Percentiles rank a stretch among this genome's conserved stretches.
Evolutionary conservation across 2,888 invertebrate genomes (phyloP).

Genomic region (Hyalella azteca): DNA sequence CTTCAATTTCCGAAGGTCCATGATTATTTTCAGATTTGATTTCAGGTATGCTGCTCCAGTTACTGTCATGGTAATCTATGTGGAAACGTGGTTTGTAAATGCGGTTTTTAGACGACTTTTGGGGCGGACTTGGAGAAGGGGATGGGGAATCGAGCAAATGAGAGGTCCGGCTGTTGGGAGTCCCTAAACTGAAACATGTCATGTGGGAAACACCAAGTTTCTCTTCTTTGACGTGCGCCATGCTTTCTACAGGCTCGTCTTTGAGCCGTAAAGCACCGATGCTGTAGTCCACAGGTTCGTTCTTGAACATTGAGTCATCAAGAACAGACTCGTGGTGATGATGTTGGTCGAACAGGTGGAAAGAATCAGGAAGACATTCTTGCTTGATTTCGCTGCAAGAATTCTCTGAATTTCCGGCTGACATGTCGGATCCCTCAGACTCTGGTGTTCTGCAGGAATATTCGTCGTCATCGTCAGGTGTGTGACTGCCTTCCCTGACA

Average conservation of each 20-base stretch:
- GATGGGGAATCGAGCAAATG: constrained; percentile 37
- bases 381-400: constrained; percentile 19
- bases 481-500: constrained; percentile 48
- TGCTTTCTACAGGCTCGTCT: constrained; percentile 48
- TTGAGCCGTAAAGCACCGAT: constrained; percentile 46
- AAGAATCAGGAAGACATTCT: background rate
- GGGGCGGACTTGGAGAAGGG: constrained; percentile 45
- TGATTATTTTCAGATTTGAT: constrained; percentile 36
- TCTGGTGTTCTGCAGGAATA: constrained; percentile 50
- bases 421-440: constrained; percentile 52
- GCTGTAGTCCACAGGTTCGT: constrained; percentile 56
- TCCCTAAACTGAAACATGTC: constrained; percentile 29
- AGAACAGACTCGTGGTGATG: constrained; percentile 36
- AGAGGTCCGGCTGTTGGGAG: constrained; percentile 38
- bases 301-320: constrained; percentile 42
- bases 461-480: constrained; percentile 52
- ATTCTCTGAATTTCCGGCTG: constrained; percentile 2
- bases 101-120: constrained; percentile 41
- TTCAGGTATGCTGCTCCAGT: constrained; percentile 40
- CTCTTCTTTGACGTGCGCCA: constrained; percentile 40
- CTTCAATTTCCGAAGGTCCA: constrained; percentile 31
- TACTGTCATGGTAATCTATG: constrained; percentile 39
- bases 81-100: constrained; percentile 57
- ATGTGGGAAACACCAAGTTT: constrained; percentile 46
- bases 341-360: background rate